These are phyloP conservation scores for Eulacestoma nigropectus DNA, from an alignment of 2,113 vertebrate genomes.

Conservation along the genomic window DNA sequence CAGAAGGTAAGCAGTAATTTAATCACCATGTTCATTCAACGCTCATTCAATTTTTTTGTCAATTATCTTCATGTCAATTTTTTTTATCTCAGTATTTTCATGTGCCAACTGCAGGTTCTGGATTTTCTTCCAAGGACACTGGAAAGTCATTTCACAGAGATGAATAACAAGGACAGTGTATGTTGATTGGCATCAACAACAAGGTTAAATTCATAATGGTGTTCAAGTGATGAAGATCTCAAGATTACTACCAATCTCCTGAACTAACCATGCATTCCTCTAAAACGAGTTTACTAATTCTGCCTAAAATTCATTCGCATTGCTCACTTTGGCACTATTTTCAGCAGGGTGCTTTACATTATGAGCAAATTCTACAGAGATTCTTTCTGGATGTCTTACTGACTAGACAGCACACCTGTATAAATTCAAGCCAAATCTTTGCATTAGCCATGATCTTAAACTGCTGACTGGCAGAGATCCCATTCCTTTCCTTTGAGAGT, in stretches of 20 bases:
- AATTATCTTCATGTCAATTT: not conserved
- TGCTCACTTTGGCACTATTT: not conserved
- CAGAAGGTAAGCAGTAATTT: not conserved
- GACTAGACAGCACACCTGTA: conserved; percentile 33
- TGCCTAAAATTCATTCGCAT: not conserved
- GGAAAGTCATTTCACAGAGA: not conserved
- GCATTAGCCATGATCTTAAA: conserved; percentile 25
- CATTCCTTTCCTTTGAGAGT: conserved; percentile 25
- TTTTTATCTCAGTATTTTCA: not conserved
- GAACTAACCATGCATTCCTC: not conserved
- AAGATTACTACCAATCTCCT: not conserved
- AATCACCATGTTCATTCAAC: not conserved
- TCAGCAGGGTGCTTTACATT: not conserved
- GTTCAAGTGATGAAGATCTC: not conserved
- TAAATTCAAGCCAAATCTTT: conserved; percentile 35
- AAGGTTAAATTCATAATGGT: not conserved
- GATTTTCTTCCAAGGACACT: not conserved
- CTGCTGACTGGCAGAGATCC: conserved; percentile 28
- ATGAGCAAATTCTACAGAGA: not conserved
- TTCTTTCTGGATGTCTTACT: conserved; percentile 12
- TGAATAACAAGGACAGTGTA: not conserved
- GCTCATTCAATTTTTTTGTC: not conserved
- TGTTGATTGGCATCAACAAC: not conserved
- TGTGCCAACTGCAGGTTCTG: not conserved
- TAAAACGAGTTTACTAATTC: conserved; percentile 8